Base-by-base conservation (phyloP, 2,797 vertebrate genomes). In the Muraenolepis orangiensis region DNA sequence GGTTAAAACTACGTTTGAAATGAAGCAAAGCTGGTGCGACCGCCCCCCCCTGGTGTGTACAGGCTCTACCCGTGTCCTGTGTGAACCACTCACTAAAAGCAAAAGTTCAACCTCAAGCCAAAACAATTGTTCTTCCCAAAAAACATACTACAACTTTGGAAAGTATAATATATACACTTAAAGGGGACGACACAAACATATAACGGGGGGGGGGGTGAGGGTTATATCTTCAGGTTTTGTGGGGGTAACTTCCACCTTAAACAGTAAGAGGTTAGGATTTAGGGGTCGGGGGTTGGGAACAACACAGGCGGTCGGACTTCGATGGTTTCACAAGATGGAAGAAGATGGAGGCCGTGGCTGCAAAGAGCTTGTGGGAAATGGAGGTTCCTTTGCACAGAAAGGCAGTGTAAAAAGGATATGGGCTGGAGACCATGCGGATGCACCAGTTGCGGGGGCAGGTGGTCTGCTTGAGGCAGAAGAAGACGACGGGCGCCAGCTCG, bases 401-500 rank as follows among this genome's bases (percentile, higher is more conserved):
- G 1, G 61, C 12, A 28, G 16, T 14, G 66, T 18, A 51, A 14
- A 93, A 96, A 99, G 98, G 97, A 99, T 99, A 99, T 99, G 97
- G 98, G 80, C 95, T 98, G 90, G 95, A 98, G 82, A 98, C 98
- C 96, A 98, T 97, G 79, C 96, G 96, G 93, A 99, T 98, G 93
- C 98, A 99, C 96, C 96, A 97, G 92, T 91, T 98, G 81, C 98
- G 94, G n/a, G 97, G 96, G 81, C 93, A 98, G 78, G 97, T 99
- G 88, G 96, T 99, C 93, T 99, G 98, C 81, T 97, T 97, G 76
- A 98, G 95, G 89, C 98, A 99, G 93, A 98, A 99, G 92, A 99
- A 99, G 82, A 98, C 98, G 77, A 98, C 95, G 0, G 98, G 96
- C 0, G 96, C 96, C 94, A 99, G 89, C 86, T 99, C 98, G 0